A percentile compares a stretch with the other conserved stretches of the same genome.
Evolutionary conservation across 1,140 invertebrate genomes (phyloP).

Genomic region (Orius insidiosus): DNA sequence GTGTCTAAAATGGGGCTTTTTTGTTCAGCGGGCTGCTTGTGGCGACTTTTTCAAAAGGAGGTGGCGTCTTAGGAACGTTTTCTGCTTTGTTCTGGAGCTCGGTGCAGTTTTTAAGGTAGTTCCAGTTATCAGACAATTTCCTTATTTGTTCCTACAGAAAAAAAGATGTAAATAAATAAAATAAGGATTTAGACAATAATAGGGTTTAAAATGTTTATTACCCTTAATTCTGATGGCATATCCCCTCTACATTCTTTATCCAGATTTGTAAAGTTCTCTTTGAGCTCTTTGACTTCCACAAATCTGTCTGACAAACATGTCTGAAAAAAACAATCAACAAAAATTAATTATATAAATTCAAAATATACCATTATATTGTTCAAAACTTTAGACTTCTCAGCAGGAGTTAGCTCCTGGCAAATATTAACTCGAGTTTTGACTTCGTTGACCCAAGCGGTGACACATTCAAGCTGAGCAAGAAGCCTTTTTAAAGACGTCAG

Average conservation of each 20-base stretch:
- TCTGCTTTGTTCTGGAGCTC: conserved; percentile 17
- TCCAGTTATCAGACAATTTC: conserved; percentile 41
- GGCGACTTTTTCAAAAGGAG: neutral
- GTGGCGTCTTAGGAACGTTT: neutral
- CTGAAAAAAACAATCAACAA: conserved; percentile 22
- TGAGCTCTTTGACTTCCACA: conserved; percentile 42
- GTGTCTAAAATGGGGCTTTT: neutral
- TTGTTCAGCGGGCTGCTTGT: neutral
- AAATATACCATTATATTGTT: conserved; percentile 38
- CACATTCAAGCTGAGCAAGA: conserved; percentile 34
- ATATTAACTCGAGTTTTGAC: conserved; percentile 31
- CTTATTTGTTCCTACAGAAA: conserved; percentile 33
- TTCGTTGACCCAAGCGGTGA: conserved; percentile 36
- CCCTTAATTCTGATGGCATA: conserved; percentile 37
- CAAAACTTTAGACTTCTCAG: conserved; percentile 33
- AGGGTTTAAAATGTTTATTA: conserved; percentile 19
- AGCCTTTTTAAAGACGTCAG: conserved; percentile 39
- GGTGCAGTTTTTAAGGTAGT: conserved; percentile 31
- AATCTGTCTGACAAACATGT: conserved; percentile 34
- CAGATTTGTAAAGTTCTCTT: conserved; percentile 49
- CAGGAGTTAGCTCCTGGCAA: conserved; percentile 29
- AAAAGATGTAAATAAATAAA: conserved; percentile 10
- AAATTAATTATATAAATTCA: neutral
- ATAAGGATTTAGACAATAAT: neutral
- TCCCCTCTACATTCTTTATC: conserved; percentile 40